Evolutionary conservation across 2,113 vertebrate genomes (phyloP).

Genomic region (Tupaia tana): DNA sequence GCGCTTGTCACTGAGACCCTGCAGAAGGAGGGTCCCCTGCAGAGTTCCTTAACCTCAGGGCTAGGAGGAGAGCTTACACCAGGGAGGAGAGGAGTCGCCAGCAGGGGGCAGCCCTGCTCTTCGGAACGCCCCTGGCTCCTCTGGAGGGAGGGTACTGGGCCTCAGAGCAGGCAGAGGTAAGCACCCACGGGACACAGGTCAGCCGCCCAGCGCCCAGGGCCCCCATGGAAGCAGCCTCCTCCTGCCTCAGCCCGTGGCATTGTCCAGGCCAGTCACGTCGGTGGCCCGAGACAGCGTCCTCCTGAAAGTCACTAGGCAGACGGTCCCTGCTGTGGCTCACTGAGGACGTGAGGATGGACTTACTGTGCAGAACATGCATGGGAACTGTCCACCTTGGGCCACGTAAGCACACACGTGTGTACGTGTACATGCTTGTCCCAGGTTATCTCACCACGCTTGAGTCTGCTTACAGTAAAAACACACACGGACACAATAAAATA

Average conservation of each 20-base stretch:
- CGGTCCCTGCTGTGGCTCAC: too few species aligned
- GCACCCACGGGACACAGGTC: rapidly evolving
- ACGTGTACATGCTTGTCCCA: rapidly evolving
- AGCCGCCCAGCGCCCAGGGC: rapidly evolving
- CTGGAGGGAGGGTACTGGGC: too few species aligned
- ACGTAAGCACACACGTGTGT: rapidly evolving
- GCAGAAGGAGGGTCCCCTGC: too few species aligned
- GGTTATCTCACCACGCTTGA: background rate
- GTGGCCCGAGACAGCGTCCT: background rate
- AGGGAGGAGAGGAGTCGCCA: background rate
- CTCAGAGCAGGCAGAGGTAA: too few species aligned
- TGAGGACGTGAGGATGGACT: background rate
- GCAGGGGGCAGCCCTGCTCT: slow-evolving; percentile 47
- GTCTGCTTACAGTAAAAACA: background rate
- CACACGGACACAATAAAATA: background rate
- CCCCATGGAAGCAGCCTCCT: rapidly evolving
- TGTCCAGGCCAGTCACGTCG: rapidly evolving
- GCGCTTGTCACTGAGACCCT: background rate
- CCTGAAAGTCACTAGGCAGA: rapidly evolving
- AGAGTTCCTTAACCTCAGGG: too few species aligned
- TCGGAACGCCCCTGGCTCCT: background rate
- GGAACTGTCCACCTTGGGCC: background rate
- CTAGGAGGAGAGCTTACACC: rapidly evolving
- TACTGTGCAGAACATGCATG: rapidly evolving
- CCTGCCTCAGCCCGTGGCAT: rapidly evolving